Evolutionary conservation across 2,797 vertebrate species (phyloP), one percentile per base, ranked within the genome.

Genomic region (Sebastes steindachneri): DNA sequence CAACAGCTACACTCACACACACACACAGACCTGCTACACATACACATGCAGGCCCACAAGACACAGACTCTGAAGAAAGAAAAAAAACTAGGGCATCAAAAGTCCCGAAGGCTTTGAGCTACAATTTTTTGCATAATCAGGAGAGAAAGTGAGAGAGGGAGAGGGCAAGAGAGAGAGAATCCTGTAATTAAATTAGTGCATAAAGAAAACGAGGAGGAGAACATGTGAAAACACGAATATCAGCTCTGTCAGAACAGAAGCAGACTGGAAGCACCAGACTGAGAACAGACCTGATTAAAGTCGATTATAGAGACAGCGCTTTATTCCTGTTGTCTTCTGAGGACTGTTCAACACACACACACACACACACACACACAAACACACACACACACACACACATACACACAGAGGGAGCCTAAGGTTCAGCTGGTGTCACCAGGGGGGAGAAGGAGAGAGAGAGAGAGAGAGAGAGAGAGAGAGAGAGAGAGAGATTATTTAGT

Each of bases 41-140:
- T n/a, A 69, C 69, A 41, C 33, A 70, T 28, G 76, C 64, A 77
- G 51, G 8, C 79, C 65, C 78, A 86, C 48, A 68, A 88, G 80
- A 87, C 68, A 80, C 74, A 83, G 70, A 85, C 79, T 86, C 59
- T 79, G 37, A 64, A 80, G 73, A 67, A 68, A 37, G 35, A 65
- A 53, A 83, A 86, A 92, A 93, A 96, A 95, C 87, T 95, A 90
- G 95, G 95, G 88, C 95, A 96, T 94, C 89, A 89, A 87, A 90
- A 94, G 92, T 95, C 95, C 95, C 91, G 73, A 91, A 96, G 95
- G 95, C 94, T 94, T 93, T 85, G 77, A 94, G 93, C 88, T 90
- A 92, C 86, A 90, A 48, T 88, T 95, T 94, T 95, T 92, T 92
- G 92, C 94, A 95, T 95, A 96, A 96, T 96, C 93, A 93, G 80